Percentiles rank a stretch among this genome's conserved stretches.
phyloP scores from a whole-genome alignment of 2,888 invertebrate species.

The Ochropacha duplaris region DNA sequence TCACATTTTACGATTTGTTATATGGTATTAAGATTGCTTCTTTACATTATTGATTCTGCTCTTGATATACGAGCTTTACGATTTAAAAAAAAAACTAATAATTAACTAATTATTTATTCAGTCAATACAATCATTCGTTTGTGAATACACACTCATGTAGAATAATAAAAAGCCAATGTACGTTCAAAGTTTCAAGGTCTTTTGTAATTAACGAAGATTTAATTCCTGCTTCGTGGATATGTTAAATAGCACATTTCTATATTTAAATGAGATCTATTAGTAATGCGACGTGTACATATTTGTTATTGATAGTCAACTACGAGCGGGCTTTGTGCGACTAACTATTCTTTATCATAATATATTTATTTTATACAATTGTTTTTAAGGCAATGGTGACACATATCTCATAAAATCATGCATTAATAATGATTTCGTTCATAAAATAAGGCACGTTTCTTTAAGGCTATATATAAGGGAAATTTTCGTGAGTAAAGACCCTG shows the following conservation, averaged over 20 bases:
- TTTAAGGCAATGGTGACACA: background rate
- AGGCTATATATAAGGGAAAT: too few relatives aligned
- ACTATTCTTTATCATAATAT: background rate
- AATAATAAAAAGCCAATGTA: background rate
- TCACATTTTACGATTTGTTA: background rate
- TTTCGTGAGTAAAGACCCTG: background rate
- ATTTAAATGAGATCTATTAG: constrained; percentile 22
- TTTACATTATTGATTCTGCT: background rate
- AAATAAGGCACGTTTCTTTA: background rate
- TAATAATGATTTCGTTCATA: background rate
- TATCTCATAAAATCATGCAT: background rate
- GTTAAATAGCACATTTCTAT: constrained; percentile 2
- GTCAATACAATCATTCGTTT: background rate
- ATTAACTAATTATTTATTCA: background rate
- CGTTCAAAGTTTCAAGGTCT: background rate
- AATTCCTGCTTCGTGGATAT: background rate
- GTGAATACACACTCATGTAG: background rate
- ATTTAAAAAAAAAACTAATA: background rate
- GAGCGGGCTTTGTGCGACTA: background rate
- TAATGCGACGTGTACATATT: background rate
- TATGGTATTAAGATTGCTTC: too few relatives aligned
- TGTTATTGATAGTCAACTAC: background rate
- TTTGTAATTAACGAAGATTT: background rate
- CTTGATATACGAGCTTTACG: background rate
- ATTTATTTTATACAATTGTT: background rate